Evolutionary conservation across 2,113 vertebrate genomes (phyloP), one percentile per base, ranked within the genome.

Genomic region (Salvelinus alpinus): DNA sequence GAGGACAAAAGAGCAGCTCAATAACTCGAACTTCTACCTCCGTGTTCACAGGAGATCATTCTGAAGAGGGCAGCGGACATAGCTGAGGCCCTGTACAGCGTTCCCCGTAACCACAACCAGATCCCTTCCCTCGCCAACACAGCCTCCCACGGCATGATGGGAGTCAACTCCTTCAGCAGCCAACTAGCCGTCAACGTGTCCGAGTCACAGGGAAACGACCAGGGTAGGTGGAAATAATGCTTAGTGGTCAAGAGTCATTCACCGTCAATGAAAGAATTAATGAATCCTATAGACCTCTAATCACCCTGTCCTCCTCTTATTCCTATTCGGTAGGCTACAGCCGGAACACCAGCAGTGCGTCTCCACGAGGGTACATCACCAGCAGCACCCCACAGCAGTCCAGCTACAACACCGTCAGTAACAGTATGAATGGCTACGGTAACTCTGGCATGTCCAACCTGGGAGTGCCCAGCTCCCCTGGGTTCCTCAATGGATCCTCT

Each of bases 301-400:
- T 2, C 65, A 18, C 14, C 60, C 27, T 25, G 60, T 34, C 64
- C 73, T 74, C 66, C 71, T 77, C 59, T n/a, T n/a, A n/a, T n/a
- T n/a, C n/a, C n/a, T n/a, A n/a, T n/a, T n/a, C n/a, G 98, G 97
- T 98, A 94, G 98, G 97, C 93, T 99, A 99, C 95, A 99, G 97
- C 95, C 96, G 97, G 93, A 99, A 99, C 95, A 99, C 97, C 90
- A 99, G 98, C 97, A 99, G 98, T 87, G 97, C 99, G 93, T 99
- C 98, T 91, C 98, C 98, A 90, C 96, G 97, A 94, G 98, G 97
- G 90, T 99, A 99, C 90, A 97, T 97, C 90, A 97, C 97, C 91
- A 99, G 98, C 96, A 99, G 97, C 94, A 98, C 98, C 92, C 97
- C 97, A 84, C 98, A 99, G 95, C 98, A 99, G 96, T 98, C 98